Evolutionary conservation across 1,140 invertebrate genomes (phyloP).

Genomic region (Arctopsyche grandis): DNA sequence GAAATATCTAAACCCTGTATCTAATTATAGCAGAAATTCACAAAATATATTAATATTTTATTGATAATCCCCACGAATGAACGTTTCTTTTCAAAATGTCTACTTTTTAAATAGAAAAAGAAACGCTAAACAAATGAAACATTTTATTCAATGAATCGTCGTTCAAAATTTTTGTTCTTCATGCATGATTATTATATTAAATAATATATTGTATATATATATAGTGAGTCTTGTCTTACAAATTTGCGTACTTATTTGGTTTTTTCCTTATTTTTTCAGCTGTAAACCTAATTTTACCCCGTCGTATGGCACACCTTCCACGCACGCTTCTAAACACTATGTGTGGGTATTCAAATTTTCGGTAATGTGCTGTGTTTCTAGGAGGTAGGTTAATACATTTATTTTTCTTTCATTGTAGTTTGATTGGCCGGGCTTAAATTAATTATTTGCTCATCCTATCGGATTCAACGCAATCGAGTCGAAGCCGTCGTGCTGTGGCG

Average conservation of each 20-base stretch:
- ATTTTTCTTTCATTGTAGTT: constrained; percentile 13
- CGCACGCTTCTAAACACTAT: background rate
- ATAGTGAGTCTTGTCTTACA: background rate
- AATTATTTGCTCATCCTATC: constrained; percentile 58
- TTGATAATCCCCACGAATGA: constrained; percentile 26
- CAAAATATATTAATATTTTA: constrained; percentile 39
- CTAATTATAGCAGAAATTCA: constrained; percentile 49
- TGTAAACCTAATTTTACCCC: background rate
- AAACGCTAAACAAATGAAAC: background rate
- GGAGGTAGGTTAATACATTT: constrained; percentile 45
- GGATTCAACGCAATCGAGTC: constrained; percentile 65
- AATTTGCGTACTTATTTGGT: background rate
- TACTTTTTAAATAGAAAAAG: constrained; percentile 6
- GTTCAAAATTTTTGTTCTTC: constrained; percentile 38
- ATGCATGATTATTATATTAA: too few species aligned
- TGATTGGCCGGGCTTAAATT: constrained; percentile 17
- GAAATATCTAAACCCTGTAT: constrained; percentile 54
- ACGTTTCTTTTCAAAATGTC: constrained; percentile 26
- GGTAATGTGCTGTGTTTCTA: constrained; percentile 30
- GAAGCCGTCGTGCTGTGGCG: constrained; percentile 64
- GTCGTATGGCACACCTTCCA: constrained; percentile 17
- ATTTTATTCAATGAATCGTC: background rate
- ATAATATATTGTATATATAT: too few species aligned
- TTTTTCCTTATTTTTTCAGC: background rate
- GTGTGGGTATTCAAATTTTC: background rate